Percentiles rank a stretch among this genome's conserved stretches.
phyloP scores from a whole-genome alignment of 2,888 invertebrate species.

The Catocala fraxini region DNA sequence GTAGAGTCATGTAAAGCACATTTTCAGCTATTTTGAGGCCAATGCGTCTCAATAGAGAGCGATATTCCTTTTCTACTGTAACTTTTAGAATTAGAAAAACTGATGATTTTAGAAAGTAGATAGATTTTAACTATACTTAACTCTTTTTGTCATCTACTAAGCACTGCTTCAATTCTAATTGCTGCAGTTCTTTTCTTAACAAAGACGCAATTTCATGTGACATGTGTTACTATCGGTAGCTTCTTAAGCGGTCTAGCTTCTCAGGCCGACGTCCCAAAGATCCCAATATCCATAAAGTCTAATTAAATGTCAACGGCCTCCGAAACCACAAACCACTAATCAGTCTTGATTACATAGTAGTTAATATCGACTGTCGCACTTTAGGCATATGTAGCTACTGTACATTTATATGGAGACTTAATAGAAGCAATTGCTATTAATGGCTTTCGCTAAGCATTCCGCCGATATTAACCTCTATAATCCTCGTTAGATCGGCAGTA shows the following conservation, averaged over 20 bases:
- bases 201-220: too few relatives aligned
- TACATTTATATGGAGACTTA: conserved; percentile 25
- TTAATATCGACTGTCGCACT: conserved; percentile 41
- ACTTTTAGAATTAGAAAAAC: too few relatives aligned
- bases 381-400: conserved; percentile 12
- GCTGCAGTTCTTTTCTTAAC: too few relatives aligned
- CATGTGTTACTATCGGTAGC: too few relatives aligned
- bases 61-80: too few relatives aligned
- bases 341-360: conserved; percentile 36
- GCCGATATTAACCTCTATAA: conserved; percentile 50
- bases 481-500: conserved; percentile 27
- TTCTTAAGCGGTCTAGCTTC: neutral
- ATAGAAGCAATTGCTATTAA: conserved; percentile 57
- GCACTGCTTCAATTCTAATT: too few relatives aligned
- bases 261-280: neutral
- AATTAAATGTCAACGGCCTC: conserved; percentile 33
- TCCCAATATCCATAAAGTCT: neutral
- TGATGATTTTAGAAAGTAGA: too few relatives aligned
- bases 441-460: conserved; percentile 38
- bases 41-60: too few relatives aligned
- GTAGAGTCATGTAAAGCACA: too few relatives aligned
- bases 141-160: too few relatives aligned
- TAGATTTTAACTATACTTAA: too few relatives aligned
- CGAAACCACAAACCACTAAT: conserved; percentile 22
- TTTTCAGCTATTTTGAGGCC: too few relatives aligned